Conservation (phyloP, 2,113 vertebrate genomes). For the Cyprinus carpio region DNA sequence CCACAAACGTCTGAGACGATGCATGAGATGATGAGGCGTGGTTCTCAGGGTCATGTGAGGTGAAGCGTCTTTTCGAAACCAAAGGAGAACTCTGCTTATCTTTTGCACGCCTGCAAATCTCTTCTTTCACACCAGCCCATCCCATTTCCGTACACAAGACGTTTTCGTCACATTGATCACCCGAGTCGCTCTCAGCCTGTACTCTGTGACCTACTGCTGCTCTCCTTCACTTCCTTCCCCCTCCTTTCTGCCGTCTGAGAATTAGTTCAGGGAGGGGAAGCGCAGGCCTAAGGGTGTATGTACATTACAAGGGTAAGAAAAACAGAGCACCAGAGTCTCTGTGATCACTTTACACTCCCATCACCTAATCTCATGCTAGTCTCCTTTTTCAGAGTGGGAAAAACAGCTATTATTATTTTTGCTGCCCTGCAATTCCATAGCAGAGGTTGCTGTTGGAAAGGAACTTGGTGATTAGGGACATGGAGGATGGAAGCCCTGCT, state of each 20-base stretch:
- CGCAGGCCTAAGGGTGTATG: slow-evolving; percentile 74
- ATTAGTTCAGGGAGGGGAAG: slow-evolving; percentile 80
- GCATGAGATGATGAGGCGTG: slow-evolving; percentile 32
- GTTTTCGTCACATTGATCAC: slow-evolving; percentile 66
- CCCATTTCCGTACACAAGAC: slow-evolving; percentile 73
- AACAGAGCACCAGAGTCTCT: slow-evolving; percentile 41
- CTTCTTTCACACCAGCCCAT: slow-evolving; percentile 4
- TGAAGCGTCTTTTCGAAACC: slow-evolving; percentile 22
- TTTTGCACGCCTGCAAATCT: neutral
- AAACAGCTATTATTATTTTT: slow-evolving; percentile 54
- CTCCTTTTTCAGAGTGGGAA: slow-evolving; percentile 48
- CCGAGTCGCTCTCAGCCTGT: slow-evolving; percentile 62
- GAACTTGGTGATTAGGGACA: slow-evolving; percentile 46
- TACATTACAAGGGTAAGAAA: slow-evolving; percentile 54
- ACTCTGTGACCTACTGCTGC: slow-evolving; percentile 63
- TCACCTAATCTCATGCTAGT: slow-evolving; percentile 44
- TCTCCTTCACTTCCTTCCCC: slow-evolving; percentile 53
- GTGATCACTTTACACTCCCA: slow-evolving; percentile 44
- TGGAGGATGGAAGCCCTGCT: slow-evolving; percentile 47
- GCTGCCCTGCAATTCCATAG: slow-evolving; percentile 47
- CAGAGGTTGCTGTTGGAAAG: slow-evolving; percentile 49
- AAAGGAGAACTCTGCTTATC: slow-evolving; percentile 20
- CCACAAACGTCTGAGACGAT: slow-evolving; percentile 43
- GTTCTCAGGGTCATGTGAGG: slow-evolving; percentile 44
- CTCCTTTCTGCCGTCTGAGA: slow-evolving; percentile 64